Evolutionary conservation across 1,140 invertebrate species (phyloP), one percentile per base, ranked within the genome.

Genomic region (Pogonognathellus flavescens): DNA sequence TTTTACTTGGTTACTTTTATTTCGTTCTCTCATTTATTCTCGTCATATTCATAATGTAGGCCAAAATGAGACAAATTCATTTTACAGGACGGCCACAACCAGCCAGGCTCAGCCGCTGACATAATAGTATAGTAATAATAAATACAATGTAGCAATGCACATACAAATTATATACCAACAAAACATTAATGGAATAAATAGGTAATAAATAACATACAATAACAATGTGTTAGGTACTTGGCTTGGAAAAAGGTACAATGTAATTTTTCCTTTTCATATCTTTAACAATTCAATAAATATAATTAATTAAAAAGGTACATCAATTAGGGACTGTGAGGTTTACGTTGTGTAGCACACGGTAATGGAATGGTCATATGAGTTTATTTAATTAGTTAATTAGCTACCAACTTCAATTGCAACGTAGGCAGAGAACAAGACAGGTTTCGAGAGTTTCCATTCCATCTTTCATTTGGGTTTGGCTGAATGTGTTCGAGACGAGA

Each of bases 1-100:
- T 25, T 41, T 76, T 76, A 76, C 70, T 76, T 76, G 66, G 70
- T 76, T 76, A 76, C 16, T 76, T 76, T 76, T 76, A 76, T 76
- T 41, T 76, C 70, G n/a, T 76, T 41, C 70, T 76, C 70, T 76
- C 70, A 76, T 76, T 76, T 76, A 76, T 76, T 76, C 70, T 49
- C 25, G n/a, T 76, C 41, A 41, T 76, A 9, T 76, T 76, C 70
- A n/a, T n/a, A 76, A 76, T 76, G 70, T 76, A 76, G n/a, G 70
- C 41, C 14, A 76, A 76, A 76, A 76, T 50, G 70, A 76, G 70
- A 76, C 62, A 76, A 50, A 76, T 41, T 41, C 31, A 76, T 41
- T 50, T 76, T 76, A 76, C 31, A 76, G 14, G 70, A 76, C 16
- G 25, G 70, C 31, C 70, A 66, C 53, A 16, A 20, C n/a, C 25